These are phyloP conservation scores for Caenorhabditis briggsae DNA, from an alignment of 1,140 invertebrate species.

Conservation along the genomic window DNA sequence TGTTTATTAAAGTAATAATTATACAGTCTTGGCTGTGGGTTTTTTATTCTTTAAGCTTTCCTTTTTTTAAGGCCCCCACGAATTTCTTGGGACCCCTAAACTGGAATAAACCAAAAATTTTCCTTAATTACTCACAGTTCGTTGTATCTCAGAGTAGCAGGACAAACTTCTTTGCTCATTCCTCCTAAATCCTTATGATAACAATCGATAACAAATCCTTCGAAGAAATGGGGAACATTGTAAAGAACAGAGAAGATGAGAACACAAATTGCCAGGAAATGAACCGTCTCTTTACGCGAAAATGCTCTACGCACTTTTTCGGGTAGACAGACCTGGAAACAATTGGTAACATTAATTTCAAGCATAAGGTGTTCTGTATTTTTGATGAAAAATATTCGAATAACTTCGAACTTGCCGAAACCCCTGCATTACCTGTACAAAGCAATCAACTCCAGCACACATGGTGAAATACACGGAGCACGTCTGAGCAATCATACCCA, in stretches of 20 bases:
- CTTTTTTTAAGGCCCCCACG: too few relatives aligned
- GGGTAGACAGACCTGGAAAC: slow-evolving; percentile 72
- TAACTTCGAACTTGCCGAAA: too few relatives aligned
- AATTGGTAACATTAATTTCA: too few relatives aligned
- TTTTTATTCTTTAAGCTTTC: too few relatives aligned
- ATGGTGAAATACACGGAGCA: slow-evolving; percentile 78
- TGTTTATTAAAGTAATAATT: too few relatives aligned
- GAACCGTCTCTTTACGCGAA: slow-evolving; percentile 61
- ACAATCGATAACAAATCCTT: slow-evolving; percentile 74
- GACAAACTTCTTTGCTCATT: slow-evolving; percentile 74
- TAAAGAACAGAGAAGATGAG: slow-evolving; percentile 73
- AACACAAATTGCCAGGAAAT: slow-evolving; percentile 61
- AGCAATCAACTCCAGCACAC: slow-evolving; percentile 75
- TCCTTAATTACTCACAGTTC: slow-evolving; percentile 63
- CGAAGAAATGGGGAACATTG: slow-evolving; percentile 77
- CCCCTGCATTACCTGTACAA: slow-evolving; percentile 77
- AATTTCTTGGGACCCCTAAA: too few relatives aligned
- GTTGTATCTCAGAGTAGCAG: slow-evolving; percentile 70
- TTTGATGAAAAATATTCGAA: too few relatives aligned
- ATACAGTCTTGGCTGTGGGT: too few relatives aligned
- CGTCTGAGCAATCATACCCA: slow-evolving; percentile 76
- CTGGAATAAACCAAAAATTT: too few relatives aligned
- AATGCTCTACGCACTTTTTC: slow-evolving; percentile 63
- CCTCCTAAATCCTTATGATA: slow-evolving; percentile 74
- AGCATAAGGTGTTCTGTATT: too few relatives aligned